Evolutionary conservation across 1,140 invertebrate species (phyloP).

Genomic region (Listronotus oregonensis): DNA sequence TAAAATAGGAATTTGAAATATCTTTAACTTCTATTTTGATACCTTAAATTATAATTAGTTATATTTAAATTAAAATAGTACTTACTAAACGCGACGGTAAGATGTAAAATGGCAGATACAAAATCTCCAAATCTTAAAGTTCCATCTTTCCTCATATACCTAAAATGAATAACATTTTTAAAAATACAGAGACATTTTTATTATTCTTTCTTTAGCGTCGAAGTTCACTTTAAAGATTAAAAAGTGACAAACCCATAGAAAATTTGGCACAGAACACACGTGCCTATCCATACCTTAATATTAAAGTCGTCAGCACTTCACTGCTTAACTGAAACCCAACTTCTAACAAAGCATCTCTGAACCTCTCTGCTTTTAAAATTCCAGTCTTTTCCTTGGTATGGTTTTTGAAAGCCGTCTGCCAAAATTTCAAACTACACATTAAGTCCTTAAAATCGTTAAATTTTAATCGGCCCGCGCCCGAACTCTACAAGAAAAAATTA

Average conservation of each 20-base stretch:
- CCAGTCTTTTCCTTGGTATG: conserved; percentile 91
- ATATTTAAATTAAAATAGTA: conserved; percentile 7
- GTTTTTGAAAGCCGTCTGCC: conserved; percentile 89
- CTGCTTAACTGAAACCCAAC: conserved; percentile 87
- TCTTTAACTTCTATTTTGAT: too few relatives aligned
- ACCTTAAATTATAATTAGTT: too few relatives aligned
- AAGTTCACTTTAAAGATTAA: too few relatives aligned
- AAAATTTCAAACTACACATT: conserved; percentile 89
- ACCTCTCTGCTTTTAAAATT: conserved; percentile 83
- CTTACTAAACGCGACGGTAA: conserved; percentile 87
- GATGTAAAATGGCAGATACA: conserved; percentile 85
- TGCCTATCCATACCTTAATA: conserved; percentile 62
- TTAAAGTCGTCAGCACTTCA: conserved; percentile 79
- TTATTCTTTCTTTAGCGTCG: too few relatives aligned
- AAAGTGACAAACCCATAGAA: too few relatives aligned
- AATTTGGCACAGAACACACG: too few relatives aligned
- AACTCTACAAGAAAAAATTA: conserved; percentile 61
- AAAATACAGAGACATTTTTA: too few relatives aligned
- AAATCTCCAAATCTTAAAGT: conserved; percentile 92
- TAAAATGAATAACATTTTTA: neutral
- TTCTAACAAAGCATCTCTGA: conserved; percentile 82
- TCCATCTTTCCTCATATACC: conserved; percentile 90
- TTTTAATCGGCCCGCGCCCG: conserved; percentile 79
- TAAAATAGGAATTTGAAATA: too few relatives aligned
- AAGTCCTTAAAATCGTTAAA: conserved; percentile 89